Percentiles rank a stretch among this genome's conserved stretches.
phyloP scores from a whole-genome alignment of 2,888 invertebrate genomes.

The Pherbina coryleti region DNA sequence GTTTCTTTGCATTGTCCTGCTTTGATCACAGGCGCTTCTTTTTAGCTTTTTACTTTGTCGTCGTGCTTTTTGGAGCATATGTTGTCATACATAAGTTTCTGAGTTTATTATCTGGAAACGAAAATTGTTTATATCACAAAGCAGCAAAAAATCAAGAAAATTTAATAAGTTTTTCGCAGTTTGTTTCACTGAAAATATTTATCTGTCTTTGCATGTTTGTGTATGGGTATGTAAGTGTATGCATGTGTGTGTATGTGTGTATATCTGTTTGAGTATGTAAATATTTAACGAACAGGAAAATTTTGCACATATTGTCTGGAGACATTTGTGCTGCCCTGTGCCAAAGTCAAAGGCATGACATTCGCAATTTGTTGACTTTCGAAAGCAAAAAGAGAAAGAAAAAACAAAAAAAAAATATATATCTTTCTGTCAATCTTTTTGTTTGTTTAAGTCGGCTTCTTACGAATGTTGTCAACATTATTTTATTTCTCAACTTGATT shows the following conservation, averaged over 20 bases:
- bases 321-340: background rate
- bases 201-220: background rate
- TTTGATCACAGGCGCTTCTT: background rate
- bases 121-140: constrained; percentile 23
- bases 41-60: background rate
- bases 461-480: background rate
- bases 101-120: constrained; percentile 28
- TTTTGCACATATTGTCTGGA: constrained; percentile 16
- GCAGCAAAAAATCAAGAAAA: background rate
- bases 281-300: constrained; percentile 36
- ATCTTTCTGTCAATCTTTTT: too few relatives aligned
- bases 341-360: background rate
- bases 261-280: background rate
- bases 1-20: background rate
- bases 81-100: constrained; percentile 11
- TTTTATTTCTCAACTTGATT: background rate
- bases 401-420: background rate
- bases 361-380: background rate
- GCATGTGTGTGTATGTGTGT: background rate
- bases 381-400: background rate
- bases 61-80: background rate
- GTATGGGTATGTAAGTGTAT: background rate
- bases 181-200: constrained; percentile 18
- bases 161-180: constrained; percentile 27
- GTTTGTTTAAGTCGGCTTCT: background rate